Evolutionary conservation across 2,888 invertebrate genomes (phyloP).

Genomic region (Adineta ricciae): DNA sequence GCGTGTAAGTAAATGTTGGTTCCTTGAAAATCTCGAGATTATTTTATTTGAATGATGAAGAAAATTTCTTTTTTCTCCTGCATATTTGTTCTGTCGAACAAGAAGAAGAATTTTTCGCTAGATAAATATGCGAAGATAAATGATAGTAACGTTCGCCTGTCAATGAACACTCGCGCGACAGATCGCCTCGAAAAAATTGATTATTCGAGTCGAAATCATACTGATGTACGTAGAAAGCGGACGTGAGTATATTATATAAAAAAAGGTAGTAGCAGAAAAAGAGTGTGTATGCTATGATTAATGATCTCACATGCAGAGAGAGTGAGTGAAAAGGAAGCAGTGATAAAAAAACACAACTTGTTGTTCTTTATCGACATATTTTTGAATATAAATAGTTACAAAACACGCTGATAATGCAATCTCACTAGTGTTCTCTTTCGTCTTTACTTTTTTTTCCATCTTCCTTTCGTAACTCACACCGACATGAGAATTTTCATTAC

Average conservation of each 20-base stretch:
- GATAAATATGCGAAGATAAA: background rate
- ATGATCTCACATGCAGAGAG: background rate
- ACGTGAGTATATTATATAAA: background rate
- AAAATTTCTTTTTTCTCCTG: background rate
- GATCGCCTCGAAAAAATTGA: background rate
- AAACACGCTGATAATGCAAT: background rate
- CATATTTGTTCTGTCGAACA: background rate
- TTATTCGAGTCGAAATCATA: background rate
- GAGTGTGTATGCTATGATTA: background rate
- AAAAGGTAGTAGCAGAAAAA: background rate
- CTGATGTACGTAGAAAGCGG: background rate
- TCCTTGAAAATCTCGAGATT: background rate
- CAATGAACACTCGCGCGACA: background rate
- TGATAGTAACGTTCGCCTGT: background rate
- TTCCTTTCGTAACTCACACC: background rate
- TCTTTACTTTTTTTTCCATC: background rate
- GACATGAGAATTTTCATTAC: background rate
- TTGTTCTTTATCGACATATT: too few species aligned
- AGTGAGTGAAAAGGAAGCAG: too few species aligned
- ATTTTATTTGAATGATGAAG: background rate
- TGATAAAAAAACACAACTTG: background rate
- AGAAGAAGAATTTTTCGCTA: background rate
- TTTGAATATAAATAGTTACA: background rate
- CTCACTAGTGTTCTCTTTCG: background rate
- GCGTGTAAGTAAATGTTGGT: constrained; percentile 5